A percentile compares a stretch with the other conserved stretches of the same genome.
Evolutionary conservation across 2,113 vertebrate genomes (phyloP).

Genomic region (Cyanistes caeruleus): DNA sequence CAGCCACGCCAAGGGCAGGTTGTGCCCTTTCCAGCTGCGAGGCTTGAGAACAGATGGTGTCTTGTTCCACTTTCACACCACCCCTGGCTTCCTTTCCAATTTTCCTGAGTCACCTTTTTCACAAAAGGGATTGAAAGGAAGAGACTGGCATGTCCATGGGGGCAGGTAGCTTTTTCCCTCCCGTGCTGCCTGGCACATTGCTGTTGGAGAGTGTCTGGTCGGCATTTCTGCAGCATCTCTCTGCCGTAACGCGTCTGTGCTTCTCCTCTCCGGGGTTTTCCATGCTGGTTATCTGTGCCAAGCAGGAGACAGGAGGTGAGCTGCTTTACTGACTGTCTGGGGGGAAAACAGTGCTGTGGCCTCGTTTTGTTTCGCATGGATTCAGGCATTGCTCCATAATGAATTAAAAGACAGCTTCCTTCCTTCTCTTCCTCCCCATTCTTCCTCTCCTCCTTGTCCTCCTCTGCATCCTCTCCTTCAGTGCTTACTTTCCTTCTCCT

Average conservation of each 20-base stretch:
- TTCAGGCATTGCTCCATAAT: background rate
- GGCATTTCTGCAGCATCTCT: background rate
- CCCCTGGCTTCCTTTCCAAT: background rate
- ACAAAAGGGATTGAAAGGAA: background rate
- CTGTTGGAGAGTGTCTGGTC: background rate
- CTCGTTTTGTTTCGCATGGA: background rate
- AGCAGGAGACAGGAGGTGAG: background rate
- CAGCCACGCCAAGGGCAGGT: background rate
- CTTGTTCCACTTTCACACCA: background rate
- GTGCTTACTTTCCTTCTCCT: background rate
- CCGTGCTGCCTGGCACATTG: background rate
- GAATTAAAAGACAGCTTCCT: background rate
- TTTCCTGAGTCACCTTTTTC: background rate
- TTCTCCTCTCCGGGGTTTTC: background rate
- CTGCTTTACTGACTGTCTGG: background rate
- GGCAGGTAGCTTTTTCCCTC: background rate
- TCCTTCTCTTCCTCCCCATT: background rate
- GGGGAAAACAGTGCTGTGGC: background rate
- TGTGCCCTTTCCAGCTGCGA: background rate
- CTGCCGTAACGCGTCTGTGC: background rate
- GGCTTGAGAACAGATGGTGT: background rate
- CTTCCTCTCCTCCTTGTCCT: background rate
- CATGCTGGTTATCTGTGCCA: background rate
- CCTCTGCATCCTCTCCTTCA: rapidly evolving
- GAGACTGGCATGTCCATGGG: rapidly evolving